Evolutionary conservation across 2,113 vertebrate genomes (phyloP), one percentile per base, ranked within the genome.

Genomic region (Chrysemys picta): DNA sequence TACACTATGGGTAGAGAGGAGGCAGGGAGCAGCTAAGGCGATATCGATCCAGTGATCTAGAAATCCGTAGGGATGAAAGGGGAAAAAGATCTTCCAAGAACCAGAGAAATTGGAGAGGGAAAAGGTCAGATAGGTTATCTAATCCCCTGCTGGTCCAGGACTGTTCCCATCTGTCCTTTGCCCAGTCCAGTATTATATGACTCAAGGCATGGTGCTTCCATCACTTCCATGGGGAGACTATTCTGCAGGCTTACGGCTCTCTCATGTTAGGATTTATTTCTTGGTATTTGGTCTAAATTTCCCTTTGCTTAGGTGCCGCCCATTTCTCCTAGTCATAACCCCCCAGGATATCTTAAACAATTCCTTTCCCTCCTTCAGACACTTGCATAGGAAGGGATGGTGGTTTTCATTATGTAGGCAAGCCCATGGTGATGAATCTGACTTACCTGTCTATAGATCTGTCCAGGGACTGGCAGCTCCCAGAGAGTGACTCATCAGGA

Each of bases 391-490:
- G 3, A 0, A 49, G 84, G 54, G 47, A 5, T 5, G 65, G 65
- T 38, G 65, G 35, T 69, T 92, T 13, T 80, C 27, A 47, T 31
- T 82, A 89, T 80, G 80, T 53, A 69, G 35, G 53, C 31, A 80
- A 17, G 84, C 53, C 42, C 17, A 7, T 0, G 17, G 52, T 31
- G 82, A 42, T 9, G 5, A 0, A 5, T 53, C 54, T 1, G 1
- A 84, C 96, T 98, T 97, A 99, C 99, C 99, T 99, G 98, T 99
- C 99, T 97, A 99, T 96, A 8, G 99, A 98, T 53, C 97, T 96
- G 84, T 98, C 98, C 96, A 98, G 91, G 0, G 98, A 99, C 84
- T 99, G 99, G 95, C 99, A 99, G 98, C 99, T 99, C 97, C 98
- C 99, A 24, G 99, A 99, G 82, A 99, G 98, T 0, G 99, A 99